These are phyloP conservation scores for Vesta saturnalis DNA, from an alignment of 2,888 invertebrate species.

Conservation along the genomic window DNA sequence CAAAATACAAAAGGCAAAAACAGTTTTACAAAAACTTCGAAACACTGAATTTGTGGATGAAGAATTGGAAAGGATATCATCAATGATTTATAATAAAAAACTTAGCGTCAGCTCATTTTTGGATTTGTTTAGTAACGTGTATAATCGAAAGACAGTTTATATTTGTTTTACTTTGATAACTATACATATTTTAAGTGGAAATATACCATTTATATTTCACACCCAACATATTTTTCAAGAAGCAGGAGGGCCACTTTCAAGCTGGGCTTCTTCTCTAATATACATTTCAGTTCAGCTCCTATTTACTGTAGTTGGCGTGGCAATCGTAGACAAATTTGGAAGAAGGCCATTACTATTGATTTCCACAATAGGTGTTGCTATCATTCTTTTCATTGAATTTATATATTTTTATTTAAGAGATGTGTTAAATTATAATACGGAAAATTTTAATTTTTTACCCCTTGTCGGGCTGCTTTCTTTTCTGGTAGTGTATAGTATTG, in stretches of 20 bases:
- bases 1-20: constrained; percentile 60
- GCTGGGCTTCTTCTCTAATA: constrained; percentile 63
- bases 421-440: constrained; percentile 48
- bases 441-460: constrained; percentile 57
- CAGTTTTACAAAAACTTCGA: constrained; percentile 67
- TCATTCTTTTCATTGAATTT: constrained; percentile 57
- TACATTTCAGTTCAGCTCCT: constrained; percentile 67
- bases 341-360: constrained; percentile 69
- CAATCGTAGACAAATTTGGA: constrained; percentile 70
- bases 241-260: constrained; percentile 44
- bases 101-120: constrained; percentile 62
- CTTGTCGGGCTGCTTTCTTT: constrained; percentile 60
- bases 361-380: constrained; percentile 60
- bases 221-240: constrained; percentile 69
- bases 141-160: constrained; percentile 69
- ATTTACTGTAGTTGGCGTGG: constrained; percentile 66
- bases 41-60: constrained; percentile 64
- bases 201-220: constrained; percentile 69
- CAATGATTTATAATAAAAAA: constrained; percentile 54
- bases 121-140: constrained; percentile 65
- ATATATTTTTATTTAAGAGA: constrained; percentile 60
- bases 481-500: constrained; percentile 62
- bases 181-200: constrained; percentile 65
- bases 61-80: constrained; percentile 54
- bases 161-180: constrained; percentile 54